phyloP scores from a whole-genome alignment of 2,888 invertebrate genomes.

The Rhogogaster chlorosoma region DNA sequence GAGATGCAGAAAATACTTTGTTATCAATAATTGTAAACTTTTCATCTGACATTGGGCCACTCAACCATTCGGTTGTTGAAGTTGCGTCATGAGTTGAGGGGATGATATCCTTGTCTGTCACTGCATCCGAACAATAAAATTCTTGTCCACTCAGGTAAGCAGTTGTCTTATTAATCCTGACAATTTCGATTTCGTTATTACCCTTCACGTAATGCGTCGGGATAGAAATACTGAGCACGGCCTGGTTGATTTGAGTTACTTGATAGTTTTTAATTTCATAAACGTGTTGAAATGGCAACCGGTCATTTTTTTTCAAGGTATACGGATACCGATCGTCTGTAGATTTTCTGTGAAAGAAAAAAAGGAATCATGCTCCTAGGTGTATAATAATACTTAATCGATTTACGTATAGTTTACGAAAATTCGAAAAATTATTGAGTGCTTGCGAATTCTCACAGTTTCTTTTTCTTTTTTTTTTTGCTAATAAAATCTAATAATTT shows the following conservation, averaged over 20 bases:
- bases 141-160: constrained; percentile 60
- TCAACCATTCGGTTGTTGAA: constrained; percentile 14
- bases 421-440: too few species aligned
- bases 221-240: constrained; percentile 70
- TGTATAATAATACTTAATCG: neutral
- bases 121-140: constrained; percentile 58
- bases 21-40: constrained; percentile 47
- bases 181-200: constrained; percentile 59
- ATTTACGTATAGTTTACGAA: neutral
- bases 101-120: neutral
- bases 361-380: constrained; percentile 13
- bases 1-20: constrained; percentile 23
- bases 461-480: too few species aligned
- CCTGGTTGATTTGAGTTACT: constrained; percentile 74
- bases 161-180: constrained; percentile 60
- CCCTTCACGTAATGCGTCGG: constrained; percentile 65
- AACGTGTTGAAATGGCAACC: constrained; percentile 69
- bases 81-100: neutral
- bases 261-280: constrained; percentile 75
- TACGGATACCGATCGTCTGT: constrained; percentile 73
- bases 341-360: constrained; percentile 71
- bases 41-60: constrained; percentile 55
- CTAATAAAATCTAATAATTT: too few species aligned
- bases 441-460: too few species aligned
- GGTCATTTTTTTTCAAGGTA: constrained; percentile 65